Percentiles rank a stretch among this genome's conserved stretches.
phyloP scores from a whole-genome alignment of 2,113 vertebrate genomes.

The Pogona vitticeps region DNA sequence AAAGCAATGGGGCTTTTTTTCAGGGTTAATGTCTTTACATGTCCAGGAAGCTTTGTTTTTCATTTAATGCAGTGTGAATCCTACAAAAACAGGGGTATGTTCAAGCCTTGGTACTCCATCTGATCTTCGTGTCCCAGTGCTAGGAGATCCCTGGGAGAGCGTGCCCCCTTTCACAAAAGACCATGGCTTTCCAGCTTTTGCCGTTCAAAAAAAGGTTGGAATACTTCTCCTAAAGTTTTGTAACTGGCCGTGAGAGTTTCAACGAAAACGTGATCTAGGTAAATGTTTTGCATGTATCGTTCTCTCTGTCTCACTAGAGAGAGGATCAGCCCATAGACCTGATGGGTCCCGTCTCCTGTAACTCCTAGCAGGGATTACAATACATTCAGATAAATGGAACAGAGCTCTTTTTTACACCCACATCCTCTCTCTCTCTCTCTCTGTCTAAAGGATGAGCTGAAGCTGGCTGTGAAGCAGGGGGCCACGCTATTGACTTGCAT shows the following conservation, averaged over 20 bases:
- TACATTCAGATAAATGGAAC: not conserved
- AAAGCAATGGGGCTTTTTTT: not conserved
- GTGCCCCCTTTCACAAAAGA: no score
- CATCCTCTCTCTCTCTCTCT: not conserved
- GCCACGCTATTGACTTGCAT: slow-evolving; percentile 87
- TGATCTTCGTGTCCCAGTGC: no score
- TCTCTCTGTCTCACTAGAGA: not conserved
- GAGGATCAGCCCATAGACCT: not conserved
- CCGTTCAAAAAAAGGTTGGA: no score
- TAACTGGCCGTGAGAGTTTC: no score
- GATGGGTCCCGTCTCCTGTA: not conserved
- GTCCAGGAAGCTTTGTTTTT: not conserved
- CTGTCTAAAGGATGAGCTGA: slow-evolving; percentile 84
- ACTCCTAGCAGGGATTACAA: not conserved
- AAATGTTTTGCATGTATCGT: not conserved
- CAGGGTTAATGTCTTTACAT: no score
- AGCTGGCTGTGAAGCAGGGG: slow-evolving; percentile 88
- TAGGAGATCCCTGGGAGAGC: no score
- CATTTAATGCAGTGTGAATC: no score
- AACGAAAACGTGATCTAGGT: not conserved
- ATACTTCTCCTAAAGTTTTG: no score
- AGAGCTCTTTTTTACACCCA: not conserved
- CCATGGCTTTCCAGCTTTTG: no score
- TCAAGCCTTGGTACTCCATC: no score
- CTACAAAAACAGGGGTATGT: no score